phyloP scores from a whole-genome alignment of 2,113 vertebrate species.

The Proteles cristata region DNA sequence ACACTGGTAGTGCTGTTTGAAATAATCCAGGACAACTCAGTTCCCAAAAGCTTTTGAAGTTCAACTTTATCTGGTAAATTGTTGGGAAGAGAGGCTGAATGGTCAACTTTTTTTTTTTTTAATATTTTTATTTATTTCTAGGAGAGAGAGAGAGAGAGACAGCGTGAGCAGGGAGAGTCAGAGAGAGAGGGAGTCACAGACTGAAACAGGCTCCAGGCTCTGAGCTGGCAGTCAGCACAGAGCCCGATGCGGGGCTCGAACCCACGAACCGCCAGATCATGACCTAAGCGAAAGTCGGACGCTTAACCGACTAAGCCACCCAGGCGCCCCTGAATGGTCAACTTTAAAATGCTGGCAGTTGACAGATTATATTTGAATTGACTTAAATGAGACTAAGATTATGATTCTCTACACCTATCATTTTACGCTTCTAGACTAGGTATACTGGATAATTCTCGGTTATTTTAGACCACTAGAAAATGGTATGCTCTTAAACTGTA shows the following conservation, averaged over 20 bases:
- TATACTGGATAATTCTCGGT: not conserved
- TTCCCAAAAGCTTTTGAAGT: not conserved
- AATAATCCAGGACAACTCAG: not conserved
- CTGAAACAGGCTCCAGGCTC: no score
- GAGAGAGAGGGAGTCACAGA: no score
- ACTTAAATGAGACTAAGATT: not conserved
- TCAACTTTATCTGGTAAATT: not conserved
- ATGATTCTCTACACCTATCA: not conserved
- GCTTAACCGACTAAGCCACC: no score
- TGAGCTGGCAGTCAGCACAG: no score
- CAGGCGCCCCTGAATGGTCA: not conserved
- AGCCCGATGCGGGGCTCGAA: no score
- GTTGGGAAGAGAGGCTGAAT: not conserved
- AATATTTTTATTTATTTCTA: no score
- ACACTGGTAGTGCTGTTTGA: not conserved
- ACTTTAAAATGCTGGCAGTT: not conserved
- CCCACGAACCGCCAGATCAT: no score
- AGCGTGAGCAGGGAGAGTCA: no score
- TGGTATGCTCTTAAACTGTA: not conserved
- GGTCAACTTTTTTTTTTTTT: not conserved
- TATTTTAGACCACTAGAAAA: not conserved
- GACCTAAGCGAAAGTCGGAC: no score
- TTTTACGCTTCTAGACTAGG: not conserved
- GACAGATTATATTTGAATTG: not conserved
- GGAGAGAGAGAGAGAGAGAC: no score